phyloP scores from a whole-genome alignment of 2,797 vertebrate genomes.

The Catharus ustulatus region DNA sequence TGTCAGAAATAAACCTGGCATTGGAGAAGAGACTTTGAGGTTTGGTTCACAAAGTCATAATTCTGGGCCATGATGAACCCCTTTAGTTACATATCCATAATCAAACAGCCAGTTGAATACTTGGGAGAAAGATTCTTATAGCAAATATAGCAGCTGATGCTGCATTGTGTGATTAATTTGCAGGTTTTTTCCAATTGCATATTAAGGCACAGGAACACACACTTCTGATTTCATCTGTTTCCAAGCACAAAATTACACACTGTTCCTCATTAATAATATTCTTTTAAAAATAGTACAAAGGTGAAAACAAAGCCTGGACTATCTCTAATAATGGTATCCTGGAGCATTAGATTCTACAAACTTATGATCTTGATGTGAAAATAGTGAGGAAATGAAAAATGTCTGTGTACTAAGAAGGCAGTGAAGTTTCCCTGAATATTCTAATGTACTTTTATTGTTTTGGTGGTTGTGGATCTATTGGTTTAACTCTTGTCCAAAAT shows the following conservation, averaged over 20 bases:
- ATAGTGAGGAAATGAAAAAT: not conserved
- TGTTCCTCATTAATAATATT: slow-evolving; percentile 13
- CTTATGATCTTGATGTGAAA: not conserved
- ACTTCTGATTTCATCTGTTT: slow-evolving; percentile 25
- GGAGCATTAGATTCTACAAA: not conserved
- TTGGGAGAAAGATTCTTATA: not conserved
- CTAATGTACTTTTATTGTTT: not conserved
- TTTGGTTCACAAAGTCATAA: not conserved
- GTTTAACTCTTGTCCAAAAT: not conserved
- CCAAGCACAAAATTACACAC: not conserved
- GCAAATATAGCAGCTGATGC: not conserved
- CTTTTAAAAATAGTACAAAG: not conserved
- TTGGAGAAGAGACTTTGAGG: not conserved
- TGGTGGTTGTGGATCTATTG: not conserved
- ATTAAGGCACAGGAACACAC: not conserved
- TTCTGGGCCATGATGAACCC: not conserved
- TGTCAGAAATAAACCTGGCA: not conserved
- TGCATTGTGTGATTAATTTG: not conserved
- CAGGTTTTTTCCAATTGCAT: not conserved
- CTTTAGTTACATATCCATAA: not conserved
- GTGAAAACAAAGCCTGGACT: not conserved
- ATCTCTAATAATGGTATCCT: not conserved
- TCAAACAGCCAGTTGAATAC: not conserved
- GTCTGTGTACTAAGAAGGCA: not conserved
- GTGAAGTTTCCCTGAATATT: not conserved